Evolutionary conservation across 2,888 invertebrate genomes (phyloP).

Genomic region (Junonia oenone): DNA sequence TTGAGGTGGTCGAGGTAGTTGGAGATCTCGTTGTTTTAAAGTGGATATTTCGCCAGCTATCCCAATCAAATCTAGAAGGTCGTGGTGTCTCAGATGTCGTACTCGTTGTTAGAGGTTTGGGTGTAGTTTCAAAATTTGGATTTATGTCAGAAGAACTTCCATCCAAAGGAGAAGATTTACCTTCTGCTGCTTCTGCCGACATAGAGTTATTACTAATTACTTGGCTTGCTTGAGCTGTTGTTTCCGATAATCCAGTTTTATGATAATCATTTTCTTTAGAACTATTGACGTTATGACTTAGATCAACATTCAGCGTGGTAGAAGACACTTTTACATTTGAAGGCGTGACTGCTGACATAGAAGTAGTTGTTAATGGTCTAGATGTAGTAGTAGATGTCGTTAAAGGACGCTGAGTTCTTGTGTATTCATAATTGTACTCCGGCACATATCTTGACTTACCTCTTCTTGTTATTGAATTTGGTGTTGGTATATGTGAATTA

Average conservation of each 20-base stretch:
- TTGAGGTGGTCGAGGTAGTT: neutral
- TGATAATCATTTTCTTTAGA: neutral
- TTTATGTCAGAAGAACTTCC: neutral
- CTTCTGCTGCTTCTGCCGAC: neutral
- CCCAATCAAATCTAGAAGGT: slow-evolving; percentile 1
- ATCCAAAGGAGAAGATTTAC: neutral
- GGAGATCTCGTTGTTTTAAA: slow-evolving; percentile 3
- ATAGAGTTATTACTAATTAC: neutral
- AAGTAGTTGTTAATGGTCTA: neutral
- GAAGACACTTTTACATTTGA: no score
- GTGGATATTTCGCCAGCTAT: neutral
- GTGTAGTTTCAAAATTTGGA: neutral
- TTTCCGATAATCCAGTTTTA: neutral
- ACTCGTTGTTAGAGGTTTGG: neutral
- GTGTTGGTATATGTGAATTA: neutral
- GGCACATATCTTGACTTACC: slow-evolving; percentile 6
- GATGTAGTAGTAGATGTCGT: neutral
- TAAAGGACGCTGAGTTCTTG: neutral
- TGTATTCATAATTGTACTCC: neutral
- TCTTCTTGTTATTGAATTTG: neutral
- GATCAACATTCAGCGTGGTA: neutral
- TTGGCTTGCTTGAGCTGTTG: neutral
- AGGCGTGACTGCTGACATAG: neutral
- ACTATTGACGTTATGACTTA: neutral
- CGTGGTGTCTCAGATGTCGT: neutral